Percentiles rank a stretch among this genome's conserved stretches.
These are phyloP conservation scores for Sciurus vulgaris DNA, from an alignment of 2,797 vertebrate species.

Conservation along the genomic window DNA sequence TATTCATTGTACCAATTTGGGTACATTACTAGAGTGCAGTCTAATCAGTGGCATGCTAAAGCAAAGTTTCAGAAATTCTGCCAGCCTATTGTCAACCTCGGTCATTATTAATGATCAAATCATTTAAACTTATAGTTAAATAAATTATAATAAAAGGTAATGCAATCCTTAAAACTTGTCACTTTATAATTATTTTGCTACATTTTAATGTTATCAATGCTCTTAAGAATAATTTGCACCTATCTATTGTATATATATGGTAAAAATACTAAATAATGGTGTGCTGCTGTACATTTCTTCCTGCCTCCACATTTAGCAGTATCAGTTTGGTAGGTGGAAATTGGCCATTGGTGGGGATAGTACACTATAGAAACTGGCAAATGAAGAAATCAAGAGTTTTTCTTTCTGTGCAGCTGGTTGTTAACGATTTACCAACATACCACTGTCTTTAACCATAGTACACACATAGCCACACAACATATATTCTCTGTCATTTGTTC, in stretches of 20 bases:
- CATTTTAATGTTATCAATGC: not conserved
- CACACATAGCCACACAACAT: not conserved
- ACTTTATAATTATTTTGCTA: not conserved
- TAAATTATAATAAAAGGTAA: constrained; percentile 19
- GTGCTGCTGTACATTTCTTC: not conserved
- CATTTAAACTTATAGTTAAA: constrained; percentile 31
- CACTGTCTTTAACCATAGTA: not conserved
- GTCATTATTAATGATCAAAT: constrained; percentile 56
- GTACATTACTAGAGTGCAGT: not conserved
- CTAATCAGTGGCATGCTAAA: not conserved
- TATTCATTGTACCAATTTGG: constrained; percentile 12
- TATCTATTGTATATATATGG: not conserved
- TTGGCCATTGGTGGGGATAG: not conserved
- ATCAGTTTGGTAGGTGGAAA: constrained; percentile 6
- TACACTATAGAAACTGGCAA: not conserved
- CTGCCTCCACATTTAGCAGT: not conserved
- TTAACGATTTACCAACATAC: not conserved
- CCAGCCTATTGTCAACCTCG: constrained; percentile 26
- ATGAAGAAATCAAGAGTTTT: not conserved
- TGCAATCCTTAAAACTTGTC: not conserved
- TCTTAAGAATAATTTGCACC: not conserved
- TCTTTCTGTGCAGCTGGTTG: not conserved
- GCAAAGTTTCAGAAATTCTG: constrained; percentile 42
- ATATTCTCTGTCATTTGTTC: constrained; percentile 18
- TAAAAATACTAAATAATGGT: not conserved